Evolutionary conservation across 2,113 vertebrate genomes (phyloP).

Genomic region (Phaethon lepturus): DNA sequence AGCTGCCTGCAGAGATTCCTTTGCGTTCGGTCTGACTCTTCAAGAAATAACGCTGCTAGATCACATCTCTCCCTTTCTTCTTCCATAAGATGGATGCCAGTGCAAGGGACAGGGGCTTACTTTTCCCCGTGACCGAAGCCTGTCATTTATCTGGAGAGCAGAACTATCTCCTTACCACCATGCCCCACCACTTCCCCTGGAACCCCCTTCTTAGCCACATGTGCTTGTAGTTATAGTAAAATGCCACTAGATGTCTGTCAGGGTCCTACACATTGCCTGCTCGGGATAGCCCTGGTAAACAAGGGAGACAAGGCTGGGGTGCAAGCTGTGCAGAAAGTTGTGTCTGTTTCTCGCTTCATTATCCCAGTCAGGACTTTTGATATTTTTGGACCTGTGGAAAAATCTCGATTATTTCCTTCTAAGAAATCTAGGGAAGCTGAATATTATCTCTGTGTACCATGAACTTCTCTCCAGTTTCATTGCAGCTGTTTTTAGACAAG

Average conservation of each 20-base stretch:
- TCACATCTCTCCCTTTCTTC: background rate
- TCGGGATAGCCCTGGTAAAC: background rate
- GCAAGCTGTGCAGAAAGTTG: background rate
- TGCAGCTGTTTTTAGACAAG: background rate
- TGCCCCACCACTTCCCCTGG: fast-evolving
- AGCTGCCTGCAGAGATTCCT: background rate
- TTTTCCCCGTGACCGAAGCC: fast-evolving
- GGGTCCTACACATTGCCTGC: background rate
- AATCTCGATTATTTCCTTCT: background rate
- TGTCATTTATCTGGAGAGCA: background rate
- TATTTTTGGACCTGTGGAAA: background rate
- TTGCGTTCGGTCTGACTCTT: background rate
- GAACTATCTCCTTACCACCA: background rate
- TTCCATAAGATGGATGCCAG: background rate
- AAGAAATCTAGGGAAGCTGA: background rate
- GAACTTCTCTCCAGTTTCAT: background rate
- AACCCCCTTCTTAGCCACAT: background rate
- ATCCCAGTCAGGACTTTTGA: background rate
- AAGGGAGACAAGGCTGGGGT: background rate
- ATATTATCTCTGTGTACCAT: background rate
- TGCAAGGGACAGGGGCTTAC: fast-evolving
- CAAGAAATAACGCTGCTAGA: background rate
- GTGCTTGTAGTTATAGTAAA: background rate
- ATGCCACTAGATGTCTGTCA: slow-evolving; percentile 43
- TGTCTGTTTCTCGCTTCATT: background rate